Percentiles rank a stretch among this genome's conserved stretches.
phyloP scores from a whole-genome alignment of 2,113 vertebrate species.

The Brachypodius melanocephalos region DNA sequence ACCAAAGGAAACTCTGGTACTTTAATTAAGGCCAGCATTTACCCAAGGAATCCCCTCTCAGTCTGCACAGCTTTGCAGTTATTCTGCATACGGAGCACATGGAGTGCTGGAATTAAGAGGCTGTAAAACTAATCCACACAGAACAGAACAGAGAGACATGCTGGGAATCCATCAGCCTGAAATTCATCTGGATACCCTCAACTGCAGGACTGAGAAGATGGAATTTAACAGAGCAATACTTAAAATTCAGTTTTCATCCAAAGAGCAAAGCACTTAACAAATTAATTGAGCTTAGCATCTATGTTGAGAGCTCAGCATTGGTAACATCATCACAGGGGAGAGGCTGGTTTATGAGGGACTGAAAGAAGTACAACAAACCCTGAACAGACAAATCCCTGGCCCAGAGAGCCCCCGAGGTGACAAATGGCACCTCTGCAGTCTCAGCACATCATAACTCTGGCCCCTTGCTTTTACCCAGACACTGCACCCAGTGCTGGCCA shows the following conservation, averaged over 20 bases:
- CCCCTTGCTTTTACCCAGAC: neutral
- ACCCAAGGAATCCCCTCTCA: neutral
- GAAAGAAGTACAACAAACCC: neutral
- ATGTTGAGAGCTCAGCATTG: neutral
- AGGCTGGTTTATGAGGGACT: neutral
- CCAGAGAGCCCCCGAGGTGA: neutral
- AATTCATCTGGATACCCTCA: neutral
- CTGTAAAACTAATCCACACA: slow-evolving; percentile 18
- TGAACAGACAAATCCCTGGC: neutral
- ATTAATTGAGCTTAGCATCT: slow-evolving; percentile 34
- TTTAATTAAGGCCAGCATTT: neutral
- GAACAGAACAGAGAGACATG: neutral
- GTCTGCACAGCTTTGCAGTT: neutral
- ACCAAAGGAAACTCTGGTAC: neutral
- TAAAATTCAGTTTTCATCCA: slow-evolving; percentile 20
- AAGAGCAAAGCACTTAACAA: slow-evolving; percentile 24
- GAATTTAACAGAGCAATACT: slow-evolving; percentile 18
- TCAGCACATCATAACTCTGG: neutral
- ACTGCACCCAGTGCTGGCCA: neutral
- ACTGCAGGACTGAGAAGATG: neutral
- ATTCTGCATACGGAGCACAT: neutral
- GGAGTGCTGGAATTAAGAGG: slow-evolving; percentile 4
- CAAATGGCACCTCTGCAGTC: neutral
- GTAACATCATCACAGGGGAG: neutral
- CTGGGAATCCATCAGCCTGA: neutral